Conservation (phyloP, 2,113 vertebrate species). For the Eleginops maclovinus region DNA sequence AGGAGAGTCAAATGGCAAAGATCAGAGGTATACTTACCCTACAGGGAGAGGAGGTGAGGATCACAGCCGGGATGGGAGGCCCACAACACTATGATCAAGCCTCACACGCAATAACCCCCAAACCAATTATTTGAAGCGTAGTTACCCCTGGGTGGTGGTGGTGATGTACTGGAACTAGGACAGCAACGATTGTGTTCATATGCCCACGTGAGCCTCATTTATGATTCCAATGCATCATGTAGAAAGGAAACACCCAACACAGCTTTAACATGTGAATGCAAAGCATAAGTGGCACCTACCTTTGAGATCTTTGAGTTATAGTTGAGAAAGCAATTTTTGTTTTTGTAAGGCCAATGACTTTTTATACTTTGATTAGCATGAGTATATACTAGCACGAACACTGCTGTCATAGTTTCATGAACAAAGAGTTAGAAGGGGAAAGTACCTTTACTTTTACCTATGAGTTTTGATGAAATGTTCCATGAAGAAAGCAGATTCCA, state of each 20-base stretch:
- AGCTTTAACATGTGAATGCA: conserved; percentile 53
- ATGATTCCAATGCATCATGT: conserved; percentile 76
- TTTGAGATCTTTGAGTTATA: conserved; percentile 79
- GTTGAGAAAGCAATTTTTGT: conserved; percentile 42
- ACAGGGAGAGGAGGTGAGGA: conserved; percentile 76
- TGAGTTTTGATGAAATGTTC: conserved; percentile 97
- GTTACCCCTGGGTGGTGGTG: conserved; percentile 58
- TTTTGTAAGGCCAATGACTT: conserved; percentile 59
- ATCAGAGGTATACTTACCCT: conserved; percentile 84
- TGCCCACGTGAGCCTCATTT: conserved; percentile 58
- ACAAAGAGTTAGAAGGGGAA: conserved; percentile 78
- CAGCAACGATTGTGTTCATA: conserved; percentile 60
- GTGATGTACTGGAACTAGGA: conserved; percentile 50
- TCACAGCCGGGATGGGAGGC: conserved; percentile 79
- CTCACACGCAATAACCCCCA: conserved; percentile 51
- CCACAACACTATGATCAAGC: conserved; percentile 72
- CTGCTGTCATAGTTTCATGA: conserved; percentile 53
- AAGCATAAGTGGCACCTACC: conserved; percentile 83
- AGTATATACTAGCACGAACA: conserved; percentile 81
- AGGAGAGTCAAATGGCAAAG: conserved; percentile 81
- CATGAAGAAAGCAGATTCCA: conserved; percentile 96
- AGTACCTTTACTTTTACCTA: conserved; percentile 99
- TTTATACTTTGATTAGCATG: conserved; percentile 51
- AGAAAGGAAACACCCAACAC: conserved; percentile 56
- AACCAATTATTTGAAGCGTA: conserved; percentile 53